Evolutionary conservation across 2,888 invertebrate genomes (phyloP), one percentile per base, ranked within the genome.

Genomic region (Brachynemurus nebulosus): DNA sequence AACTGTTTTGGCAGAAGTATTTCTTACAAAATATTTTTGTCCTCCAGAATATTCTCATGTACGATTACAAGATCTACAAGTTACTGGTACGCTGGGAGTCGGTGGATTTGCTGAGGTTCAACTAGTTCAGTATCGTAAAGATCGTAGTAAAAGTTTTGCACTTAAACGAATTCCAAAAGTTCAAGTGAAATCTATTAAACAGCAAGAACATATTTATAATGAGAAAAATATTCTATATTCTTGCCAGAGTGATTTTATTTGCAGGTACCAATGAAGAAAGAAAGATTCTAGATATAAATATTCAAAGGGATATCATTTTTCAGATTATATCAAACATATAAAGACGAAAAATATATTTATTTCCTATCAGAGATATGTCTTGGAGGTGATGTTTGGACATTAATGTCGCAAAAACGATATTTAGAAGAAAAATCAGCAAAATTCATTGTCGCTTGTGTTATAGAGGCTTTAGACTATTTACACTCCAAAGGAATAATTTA

Each of bases 351-450:
- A 60, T 92, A 85, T 62, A 80, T 96, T 2, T 96, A 95, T 62
- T 91, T 95, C 70, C 66, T 96, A 39, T 86, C 95, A 83, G 96
- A 96, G 66, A 82, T 85, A 1, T 90, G 93, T 55, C 71, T 96
- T 42, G 95, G 95, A 1, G 95, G 95, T 2, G 95, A 95, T 62
- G 78, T 95, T 9, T 96, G 92, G 89, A 89, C 90, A 2, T 79
- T 92, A n/a, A 72, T 96, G 50, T 80, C 84, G 55, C 63, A 59
- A 45, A 62, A 61, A 44, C 69, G 76, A 30, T 76, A 70, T 57
- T 93, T 95, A 62, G 80, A 88, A 47, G 91, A 93, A 54, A 69
- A 71, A 52, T 80, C 84, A 3, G 79, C 92, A 0, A 75, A 84
- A 39, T 96, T 93, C 62, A 86, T 91, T 71, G 77, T 85, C 3